These are phyloP conservation scores for Vanessa atalanta DNA, from an alignment of 1,140 invertebrate genomes.

Conservation along the genomic window DNA sequence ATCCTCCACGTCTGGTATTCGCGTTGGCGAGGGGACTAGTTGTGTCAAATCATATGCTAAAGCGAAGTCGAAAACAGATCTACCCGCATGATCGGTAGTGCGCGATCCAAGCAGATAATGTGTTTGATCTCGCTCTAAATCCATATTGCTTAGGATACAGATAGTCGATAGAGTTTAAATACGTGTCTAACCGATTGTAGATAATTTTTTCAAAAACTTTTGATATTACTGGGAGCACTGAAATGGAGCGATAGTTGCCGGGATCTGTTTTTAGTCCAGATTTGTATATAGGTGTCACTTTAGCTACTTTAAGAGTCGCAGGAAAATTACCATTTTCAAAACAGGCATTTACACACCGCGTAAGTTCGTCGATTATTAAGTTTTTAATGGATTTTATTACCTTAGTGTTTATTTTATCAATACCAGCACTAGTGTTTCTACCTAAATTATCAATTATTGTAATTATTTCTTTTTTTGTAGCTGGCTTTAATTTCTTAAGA, in stretches of 20 bases:
- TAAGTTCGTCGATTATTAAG: not conserved
- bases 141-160: not conserved
- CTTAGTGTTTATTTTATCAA: slow-evolving; percentile 2
- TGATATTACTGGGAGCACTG: too few species aligned
- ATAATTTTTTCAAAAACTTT: too few species aligned
- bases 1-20: too few species aligned
- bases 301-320: not conserved
- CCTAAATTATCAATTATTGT: slow-evolving; percentile 6
- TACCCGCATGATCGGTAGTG: too few species aligned
- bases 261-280: too few species aligned
- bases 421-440: not conserved
- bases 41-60: too few species aligned
- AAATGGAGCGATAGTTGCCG: too few species aligned
- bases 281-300: not conserved
- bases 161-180: not conserved
- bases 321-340: slow-evolving; percentile 3
- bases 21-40: too few species aligned
- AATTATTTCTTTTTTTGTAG: slow-evolving; percentile 9
- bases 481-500: not conserved
- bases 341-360: slow-evolving; percentile 1
- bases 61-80: too few species aligned
- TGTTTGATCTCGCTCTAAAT: not conserved
- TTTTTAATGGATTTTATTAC: slow-evolving; percentile 4
- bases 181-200: too few species aligned
- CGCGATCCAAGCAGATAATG: not conserved